These are phyloP conservation scores for Cynoglossus semilaevis DNA, from an alignment of 2,113 vertebrate species.

Conservation along the genomic window DNA sequence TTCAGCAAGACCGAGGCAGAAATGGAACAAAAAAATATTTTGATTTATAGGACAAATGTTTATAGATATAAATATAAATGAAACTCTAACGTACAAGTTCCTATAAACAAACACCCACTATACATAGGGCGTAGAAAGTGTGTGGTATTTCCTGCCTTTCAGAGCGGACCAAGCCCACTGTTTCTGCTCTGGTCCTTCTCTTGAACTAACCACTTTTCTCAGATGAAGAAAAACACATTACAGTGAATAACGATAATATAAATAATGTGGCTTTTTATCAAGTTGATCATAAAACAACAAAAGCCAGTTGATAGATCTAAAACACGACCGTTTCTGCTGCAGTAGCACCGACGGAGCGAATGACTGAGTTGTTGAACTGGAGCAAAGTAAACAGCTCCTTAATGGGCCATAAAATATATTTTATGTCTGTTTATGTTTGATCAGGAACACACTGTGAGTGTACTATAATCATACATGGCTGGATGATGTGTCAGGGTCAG, in stretches of 20 bases:
- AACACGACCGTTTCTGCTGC: background rate
- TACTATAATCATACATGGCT: no score
- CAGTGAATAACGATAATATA: no score
- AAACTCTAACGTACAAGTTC: conserved; percentile 14
- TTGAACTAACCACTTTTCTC: conserved; percentile 12
- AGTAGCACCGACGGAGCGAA: background rate
- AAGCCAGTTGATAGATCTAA: background rate
- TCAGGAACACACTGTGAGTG: no score
- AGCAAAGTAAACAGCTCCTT: no score
- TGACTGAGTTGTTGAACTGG: no score
- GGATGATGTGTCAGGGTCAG: no score
- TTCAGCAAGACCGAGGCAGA: no score
- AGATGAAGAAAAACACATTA: background rate
- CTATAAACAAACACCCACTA: conserved; percentile 1
- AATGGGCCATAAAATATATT: no score
- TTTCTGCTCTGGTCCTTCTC: conserved; percentile 18
- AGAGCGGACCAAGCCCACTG: conserved; percentile 27
- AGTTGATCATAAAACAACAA: background rate
- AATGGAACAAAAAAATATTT: no score
- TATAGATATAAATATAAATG: no score
- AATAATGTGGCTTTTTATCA: background rate
- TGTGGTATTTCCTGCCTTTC: conserved; percentile 58
- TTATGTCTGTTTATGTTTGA: no score
- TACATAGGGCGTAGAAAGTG: conserved; percentile 38
- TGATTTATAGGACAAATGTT: no score